phyloP scores from a whole-genome alignment of 2,888 invertebrate genomes.

The Acleris laterana region DNA sequence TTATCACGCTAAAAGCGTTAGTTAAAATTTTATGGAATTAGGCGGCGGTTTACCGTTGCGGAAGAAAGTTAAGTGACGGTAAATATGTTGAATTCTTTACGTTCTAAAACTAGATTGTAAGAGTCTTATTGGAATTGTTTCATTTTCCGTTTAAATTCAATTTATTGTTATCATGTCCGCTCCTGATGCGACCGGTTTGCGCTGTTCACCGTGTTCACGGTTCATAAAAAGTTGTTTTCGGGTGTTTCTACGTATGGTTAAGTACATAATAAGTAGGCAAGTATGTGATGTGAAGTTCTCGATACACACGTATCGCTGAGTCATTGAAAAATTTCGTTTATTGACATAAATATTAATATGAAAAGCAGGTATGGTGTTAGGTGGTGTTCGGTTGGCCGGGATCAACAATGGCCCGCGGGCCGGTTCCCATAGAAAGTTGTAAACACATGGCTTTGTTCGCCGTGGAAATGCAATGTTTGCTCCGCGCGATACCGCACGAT shows the following conservation, averaged over 20 bases:
- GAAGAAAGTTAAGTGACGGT: slow-evolving; percentile 67
- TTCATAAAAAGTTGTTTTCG: slow-evolving; percentile 17
- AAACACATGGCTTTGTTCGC: slow-evolving; percentile 51
- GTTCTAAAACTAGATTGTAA: slow-evolving; percentile 56
- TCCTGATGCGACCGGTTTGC: slow-evolving; percentile 18
- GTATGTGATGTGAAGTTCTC: slow-evolving; percentile 2
- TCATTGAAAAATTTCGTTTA: slow-evolving; percentile 17
- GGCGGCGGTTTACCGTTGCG: slow-evolving; percentile 69
- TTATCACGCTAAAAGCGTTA: slow-evolving; percentile 45
- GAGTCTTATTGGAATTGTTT: slow-evolving; percentile 66
- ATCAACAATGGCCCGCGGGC: slow-evolving; percentile 59
- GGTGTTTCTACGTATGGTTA: slow-evolving; percentile 8
- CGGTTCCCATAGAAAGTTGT: slow-evolving; percentile 75
- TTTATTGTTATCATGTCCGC: background rate
- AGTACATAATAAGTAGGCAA: slow-evolving; percentile 7
- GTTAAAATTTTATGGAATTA: slow-evolving; percentile 51
- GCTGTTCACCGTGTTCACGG: slow-evolving; percentile 20
- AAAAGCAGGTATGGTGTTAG: slow-evolving; percentile 20
- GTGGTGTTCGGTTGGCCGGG: slow-evolving; percentile 25
- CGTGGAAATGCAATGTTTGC: slow-evolving; percentile 29
- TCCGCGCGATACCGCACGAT: slow-evolving; percentile 16
- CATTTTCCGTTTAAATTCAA: slow-evolving; percentile 12
- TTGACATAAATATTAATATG: slow-evolving; percentile 26
- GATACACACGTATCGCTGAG: slow-evolving; percentile 15
- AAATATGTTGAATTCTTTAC: slow-evolving; percentile 58